Evolutionary conservation across 2,113 vertebrate genomes (phyloP).

Genomic region (Alligator mississippiensis): DNA sequence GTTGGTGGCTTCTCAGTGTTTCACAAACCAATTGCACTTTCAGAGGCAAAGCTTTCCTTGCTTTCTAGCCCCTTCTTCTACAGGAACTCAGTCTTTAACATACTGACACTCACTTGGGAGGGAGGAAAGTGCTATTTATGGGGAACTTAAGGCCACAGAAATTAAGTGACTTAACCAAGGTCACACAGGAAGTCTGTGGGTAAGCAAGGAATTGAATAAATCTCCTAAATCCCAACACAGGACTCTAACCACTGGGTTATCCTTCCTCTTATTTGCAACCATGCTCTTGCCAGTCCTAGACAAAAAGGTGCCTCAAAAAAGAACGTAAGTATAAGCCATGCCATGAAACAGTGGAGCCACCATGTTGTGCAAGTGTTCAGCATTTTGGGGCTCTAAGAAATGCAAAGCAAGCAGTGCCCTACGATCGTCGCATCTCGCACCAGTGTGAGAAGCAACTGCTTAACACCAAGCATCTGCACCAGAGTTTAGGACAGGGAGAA

Average conservation of each 20-base stretch:
- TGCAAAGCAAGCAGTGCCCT: not conserved
- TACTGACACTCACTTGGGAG: not conserved
- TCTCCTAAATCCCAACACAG: not conserved
- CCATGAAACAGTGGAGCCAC: not conserved
- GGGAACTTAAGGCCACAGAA: too few relatives aligned
- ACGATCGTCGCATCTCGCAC: rapidly evolving
- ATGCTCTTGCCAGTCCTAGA: not conserved
- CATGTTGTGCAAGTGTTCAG: too few relatives aligned
- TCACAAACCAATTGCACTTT: not conserved
- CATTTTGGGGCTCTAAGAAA: too few relatives aligned
- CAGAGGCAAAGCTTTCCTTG: not conserved
- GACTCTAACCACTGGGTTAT: not conserved
- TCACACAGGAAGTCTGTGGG: rapidly evolving
- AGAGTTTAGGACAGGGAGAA: not conserved
- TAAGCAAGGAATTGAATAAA: not conserved
- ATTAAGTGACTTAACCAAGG: not conserved
- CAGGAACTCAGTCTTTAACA: not conserved
- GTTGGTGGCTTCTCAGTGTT: not conserved
- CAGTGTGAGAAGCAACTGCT: not conserved
- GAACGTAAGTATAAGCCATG: not conserved
- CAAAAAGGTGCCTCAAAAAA: not conserved
- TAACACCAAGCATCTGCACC: not conserved
- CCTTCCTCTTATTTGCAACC: not conserved
- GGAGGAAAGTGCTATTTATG: not conserved
- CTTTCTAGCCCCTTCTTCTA: not conserved